Evolutionary conservation across 2,113 vertebrate species (phyloP).

Genomic region (Oryzias curvinotus): DNA sequence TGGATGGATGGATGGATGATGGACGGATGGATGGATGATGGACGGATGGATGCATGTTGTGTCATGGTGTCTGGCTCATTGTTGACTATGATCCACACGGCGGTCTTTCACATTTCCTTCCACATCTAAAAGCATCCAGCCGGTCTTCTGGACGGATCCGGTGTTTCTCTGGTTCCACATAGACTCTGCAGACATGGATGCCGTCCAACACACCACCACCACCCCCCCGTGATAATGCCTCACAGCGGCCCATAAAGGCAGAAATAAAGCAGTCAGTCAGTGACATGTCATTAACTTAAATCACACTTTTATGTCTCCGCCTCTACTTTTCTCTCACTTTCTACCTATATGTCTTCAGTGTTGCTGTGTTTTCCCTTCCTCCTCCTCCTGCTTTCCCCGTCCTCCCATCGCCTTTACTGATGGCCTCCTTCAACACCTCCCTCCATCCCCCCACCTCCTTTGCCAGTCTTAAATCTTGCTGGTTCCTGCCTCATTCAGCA

Average conservation of each 20-base stretch:
- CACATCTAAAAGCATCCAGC: too few species aligned
- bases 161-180: neutral
- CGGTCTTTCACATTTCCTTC: too few species aligned
- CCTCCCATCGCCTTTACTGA: conserved; percentile 48
- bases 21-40: too few species aligned
- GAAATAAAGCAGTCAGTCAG: conserved; percentile 67
- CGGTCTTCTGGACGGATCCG: too few species aligned
- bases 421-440: conserved; percentile 40
- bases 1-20: too few species aligned
- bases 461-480: conserved; percentile 44
- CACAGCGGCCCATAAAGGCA: conserved; percentile 57
- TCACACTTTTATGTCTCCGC: conserved; percentile 71
- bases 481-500: conserved; percentile 24
- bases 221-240: conserved; percentile 51
- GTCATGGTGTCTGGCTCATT: too few species aligned
- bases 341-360: conserved; percentile 33
- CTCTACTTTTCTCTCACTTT: conserved; percentile 42
- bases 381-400: conserved; percentile 23
- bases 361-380: conserved; percentile 28
- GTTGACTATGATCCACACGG: too few species aligned
- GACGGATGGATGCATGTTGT: too few species aligned
- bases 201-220: conserved; percentile 28
- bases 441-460: conserved; percentile 21
- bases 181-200: conserved; percentile 38
- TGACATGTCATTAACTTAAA: conserved; percentile 75